Evolutionary conservation across 2,888 invertebrate species (phyloP).

Genomic region (Blastobasis lacticolella): DNA sequence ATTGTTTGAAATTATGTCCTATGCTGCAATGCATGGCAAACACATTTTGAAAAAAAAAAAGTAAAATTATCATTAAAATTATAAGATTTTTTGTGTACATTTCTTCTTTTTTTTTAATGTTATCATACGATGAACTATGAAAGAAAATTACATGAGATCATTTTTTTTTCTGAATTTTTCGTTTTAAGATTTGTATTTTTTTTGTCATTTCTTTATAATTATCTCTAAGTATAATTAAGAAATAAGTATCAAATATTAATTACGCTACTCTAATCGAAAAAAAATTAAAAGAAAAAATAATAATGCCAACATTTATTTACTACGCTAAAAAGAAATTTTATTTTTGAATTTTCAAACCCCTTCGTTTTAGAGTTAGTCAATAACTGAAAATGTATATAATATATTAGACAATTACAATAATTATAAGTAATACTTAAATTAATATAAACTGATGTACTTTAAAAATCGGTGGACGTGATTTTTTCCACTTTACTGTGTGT

Average conservation of each 20-base stretch:
- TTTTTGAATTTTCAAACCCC: slow-evolving; percentile 11
- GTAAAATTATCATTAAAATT: not conserved
- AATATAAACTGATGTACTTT: slow-evolving; percentile 14
- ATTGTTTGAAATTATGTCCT: slow-evolving; percentile 4
- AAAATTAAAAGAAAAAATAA: slow-evolving; percentile 16
- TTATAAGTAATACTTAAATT: not conserved
- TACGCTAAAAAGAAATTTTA: slow-evolving; percentile 11
- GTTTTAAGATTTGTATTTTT: slow-evolving; percentile 49
- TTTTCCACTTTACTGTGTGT: slow-evolving; percentile 17
- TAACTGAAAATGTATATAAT: slow-evolving; percentile 15
- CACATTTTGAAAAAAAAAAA: not conserved
- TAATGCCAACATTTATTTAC: slow-evolving; percentile 14
- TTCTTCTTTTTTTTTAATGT: slow-evolving; percentile 6
- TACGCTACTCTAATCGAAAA: slow-evolving; percentile 18
- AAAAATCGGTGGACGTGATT: slow-evolving; percentile 37
- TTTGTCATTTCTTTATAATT: slow-evolving; percentile 47
- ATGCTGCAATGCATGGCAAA: slow-evolving; percentile 10
- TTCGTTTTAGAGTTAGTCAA: slow-evolving; percentile 10
- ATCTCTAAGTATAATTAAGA: slow-evolving; percentile 29
- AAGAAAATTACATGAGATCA: slow-evolving; percentile 46
- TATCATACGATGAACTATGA: slow-evolving; percentile 9
- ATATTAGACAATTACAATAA: slow-evolving; percentile 13
- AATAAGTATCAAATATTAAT: slow-evolving; percentile 33
- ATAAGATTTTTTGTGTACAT: slow-evolving; percentile 4
- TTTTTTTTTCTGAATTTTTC: slow-evolving; percentile 45